Base-by-base conservation (phyloP, 2,113 vertebrate genomes). In the Petroica traversi region DNA sequence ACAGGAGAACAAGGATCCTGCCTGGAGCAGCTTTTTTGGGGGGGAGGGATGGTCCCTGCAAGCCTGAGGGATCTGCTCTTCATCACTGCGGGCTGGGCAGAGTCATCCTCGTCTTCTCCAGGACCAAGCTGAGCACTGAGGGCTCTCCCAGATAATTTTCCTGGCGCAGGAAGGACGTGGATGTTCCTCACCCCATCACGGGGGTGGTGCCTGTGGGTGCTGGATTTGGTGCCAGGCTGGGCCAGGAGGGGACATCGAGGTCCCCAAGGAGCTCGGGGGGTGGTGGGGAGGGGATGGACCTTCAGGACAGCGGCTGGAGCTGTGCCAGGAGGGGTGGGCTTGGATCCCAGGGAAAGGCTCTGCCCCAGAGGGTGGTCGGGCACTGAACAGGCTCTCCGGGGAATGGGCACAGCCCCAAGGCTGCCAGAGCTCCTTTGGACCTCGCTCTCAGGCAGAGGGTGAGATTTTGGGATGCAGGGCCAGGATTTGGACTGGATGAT, bases 361-460 rank as follows among this genome's bases (percentile, higher is more conserved):
- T 45, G 36, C 13, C 15, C 41, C 57, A 4, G 29, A 55, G 49
- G 40, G 29, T 40, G 41, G 41, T 11, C 20, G 51, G 52, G 33
- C 34, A 67, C 78, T 68, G 43, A 2, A 10, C 59, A 20, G 46
- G 7, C 10, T 63, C 8, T 40, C n/a, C 40, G 24, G 31, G 34
- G 36, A 17, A 1, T 18, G 61, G 11, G 2, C 31, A 29, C 1
- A 0, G 28, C 12, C 41, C 29, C 19, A 1, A 4, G 81, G 58
- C 58, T 73, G n/a, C 23, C 41, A 19, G 23, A 54, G 58, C 58
- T 54, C 81, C 48, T n/a, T n/a, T 40, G 68, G 49, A 14, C 58
- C 63, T 0, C 7, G 0, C 40, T 46, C 18, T 9, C 11, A 6
- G 38, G 40, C 11, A 18, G 1, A 24, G 49, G 59, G 9, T 36